Percentiles rank a stretch among this genome's conserved stretches.
phyloP scores from a whole-genome alignment of 2,113 vertebrate species.

The Channa maculata region DNA sequence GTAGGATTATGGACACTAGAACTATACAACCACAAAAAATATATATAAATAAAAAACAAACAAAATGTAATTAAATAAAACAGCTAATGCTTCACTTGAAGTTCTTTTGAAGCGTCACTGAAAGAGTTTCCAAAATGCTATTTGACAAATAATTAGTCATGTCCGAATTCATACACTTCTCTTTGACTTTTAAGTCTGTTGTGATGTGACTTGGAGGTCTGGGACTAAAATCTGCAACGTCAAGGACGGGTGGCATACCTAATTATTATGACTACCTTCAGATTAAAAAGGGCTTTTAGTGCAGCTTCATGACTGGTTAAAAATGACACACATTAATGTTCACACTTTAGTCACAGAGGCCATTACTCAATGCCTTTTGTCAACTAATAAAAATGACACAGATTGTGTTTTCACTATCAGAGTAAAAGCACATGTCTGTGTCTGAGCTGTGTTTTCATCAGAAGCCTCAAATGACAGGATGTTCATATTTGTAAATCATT shows the following conservation, averaged over 20 bases:
- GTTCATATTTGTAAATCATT: constrained; percentile 71
- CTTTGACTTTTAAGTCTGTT: constrained; percentile 61
- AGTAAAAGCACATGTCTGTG: constrained; percentile 42
- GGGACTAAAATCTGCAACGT: constrained; percentile 40
- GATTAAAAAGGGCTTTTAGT: constrained; percentile 30
- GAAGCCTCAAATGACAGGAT: constrained; percentile 61
- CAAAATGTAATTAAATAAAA: constrained; percentile 1
- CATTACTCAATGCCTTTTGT: constrained; percentile 26
- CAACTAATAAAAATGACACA: constrained; percentile 32
- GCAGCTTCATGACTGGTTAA: constrained; percentile 22
- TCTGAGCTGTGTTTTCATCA: constrained; percentile 55
- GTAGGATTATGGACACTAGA: constrained; percentile 72
- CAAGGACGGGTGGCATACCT: constrained; percentile 35
- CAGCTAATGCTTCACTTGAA: constrained; percentile 54
- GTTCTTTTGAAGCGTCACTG: constrained; percentile 59
- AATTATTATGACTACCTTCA: constrained; percentile 47
- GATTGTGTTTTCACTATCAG: constrained; percentile 45
- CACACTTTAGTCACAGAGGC: constrained; percentile 2
- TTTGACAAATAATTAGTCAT: constrained; percentile 76
- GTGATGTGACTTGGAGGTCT: constrained; percentile 32
- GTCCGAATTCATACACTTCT: constrained; percentile 51
- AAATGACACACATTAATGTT: constrained; percentile 18
- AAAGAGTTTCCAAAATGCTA: constrained; percentile 58
- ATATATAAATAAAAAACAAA: constrained; percentile 57
- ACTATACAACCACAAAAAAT: constrained; percentile 71